These are phyloP conservation scores for Erythrolamprus reginae DNA, from an alignment of 2,113 vertebrate genomes.

Conservation along the genomic window DNA sequence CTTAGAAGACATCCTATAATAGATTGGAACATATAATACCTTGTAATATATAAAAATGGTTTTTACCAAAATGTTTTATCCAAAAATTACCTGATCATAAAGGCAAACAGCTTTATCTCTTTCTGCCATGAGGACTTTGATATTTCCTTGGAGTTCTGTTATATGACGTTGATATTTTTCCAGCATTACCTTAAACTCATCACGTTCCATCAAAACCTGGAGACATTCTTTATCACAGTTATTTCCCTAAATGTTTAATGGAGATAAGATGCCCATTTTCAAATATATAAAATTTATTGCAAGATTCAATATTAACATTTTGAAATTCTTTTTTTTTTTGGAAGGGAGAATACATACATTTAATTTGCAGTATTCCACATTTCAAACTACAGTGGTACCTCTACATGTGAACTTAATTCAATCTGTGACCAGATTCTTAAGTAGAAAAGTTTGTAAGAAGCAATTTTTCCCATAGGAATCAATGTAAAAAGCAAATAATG, in stretches of 20 bases:
- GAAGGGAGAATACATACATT: not conserved
- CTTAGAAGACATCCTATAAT: not conserved
- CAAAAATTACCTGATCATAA: constrained; percentile 69
- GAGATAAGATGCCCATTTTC: constrained; percentile 24
- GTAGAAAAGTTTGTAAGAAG: too few species aligned
- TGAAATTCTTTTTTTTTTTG: not conserved
- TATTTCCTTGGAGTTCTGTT: constrained; percentile 77
- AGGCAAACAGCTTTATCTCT: constrained; percentile 70
- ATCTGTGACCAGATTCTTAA: too few species aligned
- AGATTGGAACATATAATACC: not conserved
- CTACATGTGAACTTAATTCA: too few species aligned
- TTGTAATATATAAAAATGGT: not conserved
- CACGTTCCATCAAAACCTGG: constrained; percentile 67
- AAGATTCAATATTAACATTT: not conserved
- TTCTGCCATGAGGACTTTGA: constrained; percentile 76
- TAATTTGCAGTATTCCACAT: not conserved
- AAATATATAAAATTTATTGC: not conserved
- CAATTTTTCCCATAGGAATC: too few species aligned
- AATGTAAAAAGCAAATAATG: too few species aligned
- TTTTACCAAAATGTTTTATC: not conserved
- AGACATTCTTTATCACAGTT: constrained; percentile 68
- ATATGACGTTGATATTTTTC: constrained; percentile 71
- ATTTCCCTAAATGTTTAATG: constrained; percentile 54
- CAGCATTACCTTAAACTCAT: constrained; percentile 70
- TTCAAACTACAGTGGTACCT: too few species aligned